Evolutionary conservation across 92 coral and sea anemone species (phyloP).

Genomic region (Porites evermanni): DNA sequence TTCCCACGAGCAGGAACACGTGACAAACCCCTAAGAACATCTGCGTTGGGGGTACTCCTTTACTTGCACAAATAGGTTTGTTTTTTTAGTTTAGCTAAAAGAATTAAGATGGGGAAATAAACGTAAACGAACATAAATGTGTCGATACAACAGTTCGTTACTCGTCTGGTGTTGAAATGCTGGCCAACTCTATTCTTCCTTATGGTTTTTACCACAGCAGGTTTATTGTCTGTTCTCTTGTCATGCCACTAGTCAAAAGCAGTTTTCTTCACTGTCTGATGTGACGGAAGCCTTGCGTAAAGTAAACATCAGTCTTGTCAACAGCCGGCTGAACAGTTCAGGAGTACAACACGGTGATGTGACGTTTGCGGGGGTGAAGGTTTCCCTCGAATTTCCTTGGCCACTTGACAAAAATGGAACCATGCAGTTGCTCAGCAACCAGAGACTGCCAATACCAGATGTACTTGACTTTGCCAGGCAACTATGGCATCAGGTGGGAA

Average conservation of each 20-base stretch:
- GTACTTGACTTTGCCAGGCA: slow-evolving; percentile 22
- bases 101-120: too few relatives aligned
- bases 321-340: neutral
- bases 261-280: neutral
- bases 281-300: neutral
- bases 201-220: neutral
- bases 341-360: slow-evolving; percentile 47
- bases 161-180: too few relatives aligned
- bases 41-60: too few relatives aligned
- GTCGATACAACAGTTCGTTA: too few relatives aligned
- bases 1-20: too few relatives aligned
- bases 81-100: too few relatives aligned
- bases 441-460: slow-evolving; percentile 53
- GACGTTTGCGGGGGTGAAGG: slow-evolving; percentile 43
- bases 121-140: too few relatives aligned
- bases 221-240: neutral
- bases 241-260: neutral
- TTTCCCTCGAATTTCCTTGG: slow-evolving; percentile 67
- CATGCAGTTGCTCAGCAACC: slow-evolving; percentile 33
- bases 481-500: slow-evolving; percentile 60
- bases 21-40: too few relatives aligned
- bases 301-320: slow-evolving; percentile 16
- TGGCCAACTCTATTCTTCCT: neutral
- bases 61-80: too few relatives aligned
- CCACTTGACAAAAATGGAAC: slow-evolving; percentile 58